Conservation (phyloP, 2,888 invertebrate species). For the Drosophila vallismaia region DNA sequence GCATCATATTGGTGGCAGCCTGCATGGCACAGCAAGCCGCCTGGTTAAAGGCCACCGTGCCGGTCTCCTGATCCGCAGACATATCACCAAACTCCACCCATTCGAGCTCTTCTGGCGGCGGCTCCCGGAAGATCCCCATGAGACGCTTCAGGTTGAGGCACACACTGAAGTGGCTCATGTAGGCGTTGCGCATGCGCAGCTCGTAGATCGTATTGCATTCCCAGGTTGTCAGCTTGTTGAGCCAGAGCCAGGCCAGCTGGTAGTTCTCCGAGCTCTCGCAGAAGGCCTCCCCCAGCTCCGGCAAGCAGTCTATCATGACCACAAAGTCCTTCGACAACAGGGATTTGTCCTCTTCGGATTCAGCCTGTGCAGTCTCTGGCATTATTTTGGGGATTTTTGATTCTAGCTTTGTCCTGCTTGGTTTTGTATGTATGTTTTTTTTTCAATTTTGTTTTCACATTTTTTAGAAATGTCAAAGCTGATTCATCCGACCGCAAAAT, state of each 20-base stretch:
- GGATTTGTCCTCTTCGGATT: background rate
- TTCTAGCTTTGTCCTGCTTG: background rate
- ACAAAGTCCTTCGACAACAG: conserved; percentile 67
- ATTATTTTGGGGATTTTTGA: background rate
- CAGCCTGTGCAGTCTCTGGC: background rate
- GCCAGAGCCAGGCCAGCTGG: conserved; percentile 61
- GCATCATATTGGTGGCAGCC: background rate
- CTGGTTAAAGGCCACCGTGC: background rate
- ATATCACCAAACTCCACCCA: conserved; percentile 53
- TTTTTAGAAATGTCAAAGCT: background rate
- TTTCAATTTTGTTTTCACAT: background rate
- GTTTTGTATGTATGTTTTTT: background rate
- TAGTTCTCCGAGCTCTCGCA: conserved; percentile 48
- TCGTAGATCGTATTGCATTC: conserved; percentile 57
- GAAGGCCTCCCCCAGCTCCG: conserved; percentile 60
- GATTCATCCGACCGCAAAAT: conserved; percentile 9
- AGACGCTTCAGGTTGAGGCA: conserved; percentile 69
- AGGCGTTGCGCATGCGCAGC: conserved; percentile 70
- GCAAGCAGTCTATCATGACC: conserved; percentile 62
- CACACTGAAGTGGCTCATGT: conserved; percentile 71
- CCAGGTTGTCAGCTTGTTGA: conserved; percentile 66
- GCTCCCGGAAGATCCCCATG: conserved; percentile 61
- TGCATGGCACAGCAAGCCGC: background rate
- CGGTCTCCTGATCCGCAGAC: background rate
- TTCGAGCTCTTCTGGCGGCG: conserved; percentile 56